These are phyloP conservation scores for Stigmatopora nigra DNA, from an alignment of 2,113 vertebrate genomes.

Conservation along the genomic window DNA sequence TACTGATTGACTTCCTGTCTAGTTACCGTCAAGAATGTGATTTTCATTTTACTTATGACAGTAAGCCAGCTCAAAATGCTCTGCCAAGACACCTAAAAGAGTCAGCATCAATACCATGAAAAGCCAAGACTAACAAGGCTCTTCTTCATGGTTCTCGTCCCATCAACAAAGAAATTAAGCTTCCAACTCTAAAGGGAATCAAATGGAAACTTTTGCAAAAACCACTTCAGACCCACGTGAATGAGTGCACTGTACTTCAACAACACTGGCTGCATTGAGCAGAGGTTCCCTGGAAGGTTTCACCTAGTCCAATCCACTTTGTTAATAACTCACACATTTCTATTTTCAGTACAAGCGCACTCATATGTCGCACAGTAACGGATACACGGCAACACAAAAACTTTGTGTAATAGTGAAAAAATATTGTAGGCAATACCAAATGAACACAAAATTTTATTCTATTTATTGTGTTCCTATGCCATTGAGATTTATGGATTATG, in stretches of 20 bases:
- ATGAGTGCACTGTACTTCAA: constrained; percentile 53
- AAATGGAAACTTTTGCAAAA: constrained; percentile 50
- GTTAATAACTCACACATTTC: constrained; percentile 2
- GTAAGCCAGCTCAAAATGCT: no score
- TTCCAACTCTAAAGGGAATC: constrained; percentile 34
- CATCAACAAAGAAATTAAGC: constrained; percentile 50
- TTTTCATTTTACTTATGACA: no score
- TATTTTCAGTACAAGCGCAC: constrained; percentile 2
- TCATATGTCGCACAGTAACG: not conserved
- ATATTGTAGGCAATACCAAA: no score
- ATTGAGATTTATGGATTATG: not conserved
- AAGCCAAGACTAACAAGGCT: constrained; percentile 38
- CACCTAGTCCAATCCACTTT: constrained; percentile 10
- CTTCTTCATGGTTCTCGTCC: constrained; percentile 39
- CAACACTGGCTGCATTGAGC: constrained; percentile 54
- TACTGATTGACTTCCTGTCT: not conserved
- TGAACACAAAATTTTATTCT: no score
- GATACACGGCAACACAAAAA: not conserved
- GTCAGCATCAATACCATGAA: constrained; percentile 31
- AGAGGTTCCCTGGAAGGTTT: constrained; percentile 10
- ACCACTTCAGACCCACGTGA: constrained; percentile 47
- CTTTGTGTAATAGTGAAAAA: no score
- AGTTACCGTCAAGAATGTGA: no score
- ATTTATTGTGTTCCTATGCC: not conserved
- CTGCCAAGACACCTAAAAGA: constrained; percentile 4